phyloP scores from a whole-genome alignment of 2,888 invertebrate species.

The Rhingia campestris region DNA sequence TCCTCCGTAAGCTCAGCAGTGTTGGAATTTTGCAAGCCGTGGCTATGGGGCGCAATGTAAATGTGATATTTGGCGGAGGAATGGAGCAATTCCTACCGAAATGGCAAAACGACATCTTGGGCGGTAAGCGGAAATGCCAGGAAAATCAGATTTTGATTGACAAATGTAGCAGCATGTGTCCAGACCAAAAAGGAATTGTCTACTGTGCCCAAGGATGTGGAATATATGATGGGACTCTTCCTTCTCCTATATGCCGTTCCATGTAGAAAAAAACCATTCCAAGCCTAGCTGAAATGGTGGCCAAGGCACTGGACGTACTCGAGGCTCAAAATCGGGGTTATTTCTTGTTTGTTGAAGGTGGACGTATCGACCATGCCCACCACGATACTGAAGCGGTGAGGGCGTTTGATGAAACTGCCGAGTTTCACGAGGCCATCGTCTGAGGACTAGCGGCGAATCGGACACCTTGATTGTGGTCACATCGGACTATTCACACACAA shows the following conservation, averaged over 20 bases:
- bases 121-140: slow-evolving; percentile 83
- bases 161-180: slow-evolving; percentile 86
- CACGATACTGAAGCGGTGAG: slow-evolving; percentile 87
- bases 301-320: slow-evolving; percentile 87
- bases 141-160: slow-evolving; percentile 88
- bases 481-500: slow-evolving; percentile 89
- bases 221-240: slow-evolving; percentile 89
- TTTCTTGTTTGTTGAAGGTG: slow-evolving; percentile 90
- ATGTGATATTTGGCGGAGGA: slow-evolving; percentile 92
- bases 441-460: slow-evolving; percentile 85
- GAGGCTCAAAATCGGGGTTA: slow-evolving; percentile 86
- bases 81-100: slow-evolving; percentile 86
- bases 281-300: slow-evolving; percentile 89
- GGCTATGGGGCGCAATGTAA: slow-evolving; percentile 88
- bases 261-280: slow-evolving; percentile 86
- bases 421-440: slow-evolving; percentile 88
- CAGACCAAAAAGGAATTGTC: slow-evolving; percentile 86
- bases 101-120: slow-evolving; percentile 83
- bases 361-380: slow-evolving; percentile 90
- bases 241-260: slow-evolving; percentile 88
- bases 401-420: slow-evolving; percentile 91
- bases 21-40: no score
- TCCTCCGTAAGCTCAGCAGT: no score
- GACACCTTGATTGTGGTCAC: slow-evolving; percentile 93
- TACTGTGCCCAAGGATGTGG: slow-evolving; percentile 84